phyloP scores from a whole-genome alignment of 2,113 vertebrate genomes.

The Bolborhynchus lineola region DNA sequence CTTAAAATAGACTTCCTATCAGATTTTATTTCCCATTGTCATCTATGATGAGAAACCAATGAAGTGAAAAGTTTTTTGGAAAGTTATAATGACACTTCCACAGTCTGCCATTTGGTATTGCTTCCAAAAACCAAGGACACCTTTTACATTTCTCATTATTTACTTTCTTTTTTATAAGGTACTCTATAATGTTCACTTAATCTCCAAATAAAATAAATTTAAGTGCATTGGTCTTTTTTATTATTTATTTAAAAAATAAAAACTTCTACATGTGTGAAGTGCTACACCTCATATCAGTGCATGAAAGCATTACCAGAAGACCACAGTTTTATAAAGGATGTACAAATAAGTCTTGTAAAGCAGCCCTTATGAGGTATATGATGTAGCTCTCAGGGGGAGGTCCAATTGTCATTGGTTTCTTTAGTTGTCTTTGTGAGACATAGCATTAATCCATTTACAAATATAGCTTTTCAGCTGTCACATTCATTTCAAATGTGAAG shows the following conservation, averaged over 20 bases:
- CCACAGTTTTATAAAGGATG: neutral
- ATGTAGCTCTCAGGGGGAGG: neutral
- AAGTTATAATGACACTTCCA: neutral
- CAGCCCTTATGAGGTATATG: neutral
- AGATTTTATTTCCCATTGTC: slow-evolving; percentile 16
- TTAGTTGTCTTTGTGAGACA: slow-evolving; percentile 12
- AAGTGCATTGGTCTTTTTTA: neutral
- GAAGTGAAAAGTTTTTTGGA: neutral
- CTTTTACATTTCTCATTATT: neutral
- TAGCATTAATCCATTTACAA: slow-evolving; percentile 34
- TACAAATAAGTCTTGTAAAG: neutral
- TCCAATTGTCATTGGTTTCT: neutral
- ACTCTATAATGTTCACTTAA: neutral
- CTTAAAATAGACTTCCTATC: neutral
- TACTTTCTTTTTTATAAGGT: slow-evolving; percentile 15
- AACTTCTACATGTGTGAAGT: neutral
- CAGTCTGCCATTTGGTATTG: neutral
- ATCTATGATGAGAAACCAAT: neutral
- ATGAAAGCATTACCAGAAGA: neutral
- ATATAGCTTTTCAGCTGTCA: neutral
- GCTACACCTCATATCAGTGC: neutral
- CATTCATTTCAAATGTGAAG: slow-evolving; percentile 10
- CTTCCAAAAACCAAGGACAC: neutral
- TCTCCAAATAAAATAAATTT: neutral
- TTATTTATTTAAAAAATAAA: neutral